Conservation (phyloP, 2,113 vertebrate genomes). For the Patagioenas fasciata region DNA sequence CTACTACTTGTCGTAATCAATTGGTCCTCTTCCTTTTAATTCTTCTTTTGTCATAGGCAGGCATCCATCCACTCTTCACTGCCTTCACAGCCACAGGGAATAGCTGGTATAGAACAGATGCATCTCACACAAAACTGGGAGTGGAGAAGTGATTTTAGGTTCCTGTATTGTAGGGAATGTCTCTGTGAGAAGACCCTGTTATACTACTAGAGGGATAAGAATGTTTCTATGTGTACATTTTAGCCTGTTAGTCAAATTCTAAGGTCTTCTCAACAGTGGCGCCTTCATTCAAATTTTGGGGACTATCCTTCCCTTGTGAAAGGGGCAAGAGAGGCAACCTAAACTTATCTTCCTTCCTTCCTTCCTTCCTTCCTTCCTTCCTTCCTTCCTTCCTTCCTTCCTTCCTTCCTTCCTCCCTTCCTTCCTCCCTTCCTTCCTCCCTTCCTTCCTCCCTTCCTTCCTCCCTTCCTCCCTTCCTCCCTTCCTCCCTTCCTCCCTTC, state of each 20-base stretch:
- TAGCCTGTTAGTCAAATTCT: not conserved
- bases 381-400: not conserved
- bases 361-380: not conserved
- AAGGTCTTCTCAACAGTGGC: not conserved
- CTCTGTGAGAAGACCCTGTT: not conserved
- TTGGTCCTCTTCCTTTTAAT: not conserved
- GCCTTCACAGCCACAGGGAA: not conserved
- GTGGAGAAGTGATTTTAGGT: not conserved
- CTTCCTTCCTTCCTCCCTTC: too few relatives aligned
- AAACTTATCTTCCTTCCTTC: not conserved
- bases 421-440: not conserved
- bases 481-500: too few relatives aligned
- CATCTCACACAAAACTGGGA: not conserved
- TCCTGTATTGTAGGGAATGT: not conserved
- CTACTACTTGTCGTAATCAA: not conserved
- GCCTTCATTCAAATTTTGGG: not conserved
- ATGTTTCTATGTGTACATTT: not conserved
- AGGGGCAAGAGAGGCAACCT: not conserved
- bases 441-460: too few relatives aligned
- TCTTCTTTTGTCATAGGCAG: not conserved
- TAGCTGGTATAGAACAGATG: not conserved
- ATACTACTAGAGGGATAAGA: not conserved
- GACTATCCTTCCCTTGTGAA: not conserved
- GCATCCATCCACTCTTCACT: not conserved
- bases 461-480: too few relatives aligned